Conservation (phyloP, 2,888 invertebrate genomes). For the Escarpia spicata region DNA sequence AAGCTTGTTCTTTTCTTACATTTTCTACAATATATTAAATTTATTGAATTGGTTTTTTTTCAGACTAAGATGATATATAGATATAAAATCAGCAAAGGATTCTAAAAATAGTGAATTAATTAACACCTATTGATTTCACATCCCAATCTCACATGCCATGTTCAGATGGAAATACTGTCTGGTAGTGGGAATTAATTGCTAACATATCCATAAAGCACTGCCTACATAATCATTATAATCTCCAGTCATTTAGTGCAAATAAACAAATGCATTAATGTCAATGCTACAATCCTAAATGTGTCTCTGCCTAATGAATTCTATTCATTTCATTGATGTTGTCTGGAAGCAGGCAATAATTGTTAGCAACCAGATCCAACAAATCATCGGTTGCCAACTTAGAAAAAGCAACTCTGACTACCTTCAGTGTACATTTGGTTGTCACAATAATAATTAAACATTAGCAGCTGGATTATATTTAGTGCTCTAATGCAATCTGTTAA, state of each 20-base stretch:
- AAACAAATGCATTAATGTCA: slow-evolving; percentile 16
- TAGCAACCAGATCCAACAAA: slow-evolving; percentile 3
- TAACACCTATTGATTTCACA: slow-evolving; percentile 16
- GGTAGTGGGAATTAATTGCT: not conserved
- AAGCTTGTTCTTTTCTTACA: not conserved
- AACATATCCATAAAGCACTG: not conserved
- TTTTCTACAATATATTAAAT: not conserved
- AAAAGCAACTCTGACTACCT: not conserved
- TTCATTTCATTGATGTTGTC: not conserved
- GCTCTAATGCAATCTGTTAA: slow-evolving; percentile 13
- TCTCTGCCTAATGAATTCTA: slow-evolving; percentile 16
- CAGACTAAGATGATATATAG: not conserved
- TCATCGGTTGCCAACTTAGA: not conserved
- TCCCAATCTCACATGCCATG: not conserved
- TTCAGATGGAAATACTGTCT: not conserved
- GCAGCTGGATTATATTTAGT: not conserved
- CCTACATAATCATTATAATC: not conserved
- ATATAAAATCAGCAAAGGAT: not conserved
- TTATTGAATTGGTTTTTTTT: not conserved
- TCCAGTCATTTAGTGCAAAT: slow-evolving; percentile 6
- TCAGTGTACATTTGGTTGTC: not conserved
- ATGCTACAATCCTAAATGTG: slow-evolving; percentile 3
- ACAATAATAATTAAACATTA: not conserved
- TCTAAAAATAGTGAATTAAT: not conserved
- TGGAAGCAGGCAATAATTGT: not conserved